Evolutionary conservation across 2,113 vertebrate genomes (phyloP), one percentile per base, ranked within the genome.

Genomic region (Sylvia atricapilla): DNA sequence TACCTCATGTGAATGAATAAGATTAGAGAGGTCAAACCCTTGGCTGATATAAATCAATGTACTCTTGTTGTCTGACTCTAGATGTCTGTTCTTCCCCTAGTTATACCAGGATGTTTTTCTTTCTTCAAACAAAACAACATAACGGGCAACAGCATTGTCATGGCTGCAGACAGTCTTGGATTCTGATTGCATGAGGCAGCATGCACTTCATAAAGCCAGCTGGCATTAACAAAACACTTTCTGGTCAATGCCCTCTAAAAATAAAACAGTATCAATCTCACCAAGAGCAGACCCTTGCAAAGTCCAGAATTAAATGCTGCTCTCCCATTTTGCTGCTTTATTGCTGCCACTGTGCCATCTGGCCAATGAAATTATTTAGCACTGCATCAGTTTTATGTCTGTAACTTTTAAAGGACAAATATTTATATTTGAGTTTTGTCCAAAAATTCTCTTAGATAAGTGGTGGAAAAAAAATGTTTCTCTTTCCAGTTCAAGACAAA

Each of bases 221-320:
- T 97, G 96, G 95, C 82, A 88, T 82, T 89, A 88, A 21, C 43
- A 78, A 84, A 91, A 84, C 70, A 60, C 41, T 96, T 96, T 95
- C 90, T 96, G 96, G 93, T 96, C 96, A 97, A 43, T 95, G 93
- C 44, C 88, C 78, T 97, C 94, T 93, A 91, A 95, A 95, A 92
- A 95, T 85, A 85, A 91, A 92, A 82, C 92, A 86, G 49, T 74
- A 95, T 92, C 93, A 92, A 68, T 81, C 68, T 94, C 93, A 95
- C 46, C 43, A 94, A 85, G 39, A 95, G 49, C 91, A 90, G 64
- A 78, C 41, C 56, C 21, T 68, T 94, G 27, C 46, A 77, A 92
- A 90, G 58, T 93, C 70, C 89, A 88, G 84, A 92, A 95, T 64
- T 87, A 76, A 93, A 79, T 70, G 58, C 11, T 68, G 60, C 52